These are phyloP conservation scores for Oryzias sinensis DNA, from an alignment of 2,797 vertebrate species.

Conservation along the genomic window DNA sequence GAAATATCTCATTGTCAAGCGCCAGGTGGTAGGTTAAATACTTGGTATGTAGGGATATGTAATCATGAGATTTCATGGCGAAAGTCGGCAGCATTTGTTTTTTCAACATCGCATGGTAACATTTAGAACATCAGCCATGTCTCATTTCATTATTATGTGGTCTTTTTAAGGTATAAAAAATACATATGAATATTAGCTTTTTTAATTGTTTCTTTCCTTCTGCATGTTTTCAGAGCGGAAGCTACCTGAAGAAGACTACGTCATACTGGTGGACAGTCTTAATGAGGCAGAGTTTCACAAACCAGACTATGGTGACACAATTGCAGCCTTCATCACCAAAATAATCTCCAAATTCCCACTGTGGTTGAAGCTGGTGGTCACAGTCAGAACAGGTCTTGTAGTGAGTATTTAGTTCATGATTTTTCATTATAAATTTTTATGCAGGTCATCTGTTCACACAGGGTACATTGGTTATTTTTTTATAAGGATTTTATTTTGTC, in stretches of 20 bases:
- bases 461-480: not conserved
- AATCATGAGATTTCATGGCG: constrained; percentile 20
- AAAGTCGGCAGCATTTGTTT: constrained; percentile 37
- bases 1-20: too few species aligned
- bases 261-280: constrained; percentile 94
- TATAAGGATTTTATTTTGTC: not conserved
- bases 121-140: too few species aligned
- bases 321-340: constrained; percentile 92
- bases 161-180: too few species aligned
- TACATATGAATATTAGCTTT: too few species aligned
- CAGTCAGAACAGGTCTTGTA: constrained; percentile 91
- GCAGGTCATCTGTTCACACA: not conserved
- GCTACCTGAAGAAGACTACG: constrained; percentile 92
- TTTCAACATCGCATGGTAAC: constrained; percentile 10
- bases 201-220: constrained; percentile 2
- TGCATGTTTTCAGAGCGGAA: constrained; percentile 81
- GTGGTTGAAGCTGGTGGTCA: constrained; percentile 96
- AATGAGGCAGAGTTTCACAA: constrained; percentile 99
- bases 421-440: not conserved
- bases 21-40: too few species aligned
- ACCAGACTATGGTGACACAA: constrained; percentile 96
- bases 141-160: too few species aligned
- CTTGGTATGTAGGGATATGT: not conserved
- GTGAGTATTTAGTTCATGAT: constrained; percentile 82
- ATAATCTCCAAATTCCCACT: constrained; percentile 88